Percentiles rank a stretch among this genome's conserved stretches.
Conservation (phyloP, 2,113 vertebrate genomes). For the Alouatta palliata region DNA sequence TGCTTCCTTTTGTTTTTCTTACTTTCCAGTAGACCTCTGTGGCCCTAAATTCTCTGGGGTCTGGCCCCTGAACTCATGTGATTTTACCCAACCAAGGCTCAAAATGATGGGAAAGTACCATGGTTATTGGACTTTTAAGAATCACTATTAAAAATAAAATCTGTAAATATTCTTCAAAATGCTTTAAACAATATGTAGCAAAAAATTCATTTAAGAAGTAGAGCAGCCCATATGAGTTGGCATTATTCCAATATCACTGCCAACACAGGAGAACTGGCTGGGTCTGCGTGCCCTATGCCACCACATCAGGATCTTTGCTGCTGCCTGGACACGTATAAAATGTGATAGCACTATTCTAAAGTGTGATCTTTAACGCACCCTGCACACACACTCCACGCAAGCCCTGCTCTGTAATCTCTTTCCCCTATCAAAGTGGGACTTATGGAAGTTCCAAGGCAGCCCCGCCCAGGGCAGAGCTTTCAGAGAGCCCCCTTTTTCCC, state of each 20-base stretch:
- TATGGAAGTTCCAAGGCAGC: not conserved
- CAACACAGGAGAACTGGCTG: not conserved
- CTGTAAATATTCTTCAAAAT: not conserved
- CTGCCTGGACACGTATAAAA: not conserved
- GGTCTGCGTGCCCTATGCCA: fast-evolving
- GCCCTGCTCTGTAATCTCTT: not conserved
- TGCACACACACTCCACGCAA: not conserved
- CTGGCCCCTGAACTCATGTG: not conserved
- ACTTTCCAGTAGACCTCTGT: not conserved
- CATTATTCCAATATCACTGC: not conserved
- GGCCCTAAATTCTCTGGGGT: not conserved
- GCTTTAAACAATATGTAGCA: not conserved
- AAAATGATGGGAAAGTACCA: not conserved
- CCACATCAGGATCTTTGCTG: no score
- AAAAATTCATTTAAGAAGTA: not conserved
- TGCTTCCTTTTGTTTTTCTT: not conserved
- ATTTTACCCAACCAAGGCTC: not conserved
- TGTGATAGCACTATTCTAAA: fast-evolving
- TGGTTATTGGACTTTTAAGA: no score
- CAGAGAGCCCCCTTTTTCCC: not conserved
- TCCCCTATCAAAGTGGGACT: not conserved
- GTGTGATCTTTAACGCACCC: not conserved
- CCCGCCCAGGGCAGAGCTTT: not conserved
- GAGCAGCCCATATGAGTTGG: not conserved
- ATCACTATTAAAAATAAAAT: not conserved